A percentile compares a stretch with the other conserved stretches of the same genome.
These are phyloP conservation scores for Phalangium opilio DNA, from an alignment of 2,888 invertebrate species.

Conservation along the genomic window DNA sequence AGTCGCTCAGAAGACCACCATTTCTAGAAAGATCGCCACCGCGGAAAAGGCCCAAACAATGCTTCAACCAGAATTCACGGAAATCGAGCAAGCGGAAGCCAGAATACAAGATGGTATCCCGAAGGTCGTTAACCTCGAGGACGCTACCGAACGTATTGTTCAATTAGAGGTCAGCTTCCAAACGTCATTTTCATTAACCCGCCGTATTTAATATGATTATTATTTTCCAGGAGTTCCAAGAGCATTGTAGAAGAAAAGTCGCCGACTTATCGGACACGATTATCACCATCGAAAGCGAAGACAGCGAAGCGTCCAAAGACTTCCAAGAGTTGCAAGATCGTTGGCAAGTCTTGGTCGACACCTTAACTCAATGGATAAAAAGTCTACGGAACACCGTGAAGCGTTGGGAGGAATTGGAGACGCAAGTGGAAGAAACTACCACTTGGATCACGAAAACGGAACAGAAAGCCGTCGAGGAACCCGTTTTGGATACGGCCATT, in stretches of 20 bases:
- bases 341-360: slow-evolving; percentile 12
- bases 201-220: not conserved
- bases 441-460: slow-evolving; percentile 13
- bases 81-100: slow-evolving; percentile 75
- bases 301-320: slow-evolving; percentile 5
- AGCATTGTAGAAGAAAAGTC: slow-evolving; percentile 13
- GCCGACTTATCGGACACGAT: slow-evolving; percentile 9
- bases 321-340: slow-evolving; percentile 13
- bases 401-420: slow-evolving; percentile 11
- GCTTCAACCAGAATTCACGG: slow-evolving; percentile 62
- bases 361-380: slow-evolving; percentile 12
- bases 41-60: slow-evolving; percentile 69
- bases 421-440: slow-evolving; percentile 8
- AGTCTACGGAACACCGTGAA: slow-evolving; percentile 8
- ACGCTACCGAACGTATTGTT: slow-evolving; percentile 40
- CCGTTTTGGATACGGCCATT: slow-evolving; percentile 9
- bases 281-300: slow-evolving; percentile 9
- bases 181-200: not conserved
- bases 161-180: not conserved
- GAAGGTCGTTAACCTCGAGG: slow-evolving; percentile 59
- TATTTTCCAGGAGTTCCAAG: slow-evolving; percentile 9
- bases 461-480: slow-evolving; percentile 4
- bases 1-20: slow-evolving; percentile 49
- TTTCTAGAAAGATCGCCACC: slow-evolving; percentile 59
- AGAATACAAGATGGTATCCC: slow-evolving; percentile 52